phyloP scores from a whole-genome alignment of 2,797 vertebrate species.

The Crocidura indochinensis region DNA sequence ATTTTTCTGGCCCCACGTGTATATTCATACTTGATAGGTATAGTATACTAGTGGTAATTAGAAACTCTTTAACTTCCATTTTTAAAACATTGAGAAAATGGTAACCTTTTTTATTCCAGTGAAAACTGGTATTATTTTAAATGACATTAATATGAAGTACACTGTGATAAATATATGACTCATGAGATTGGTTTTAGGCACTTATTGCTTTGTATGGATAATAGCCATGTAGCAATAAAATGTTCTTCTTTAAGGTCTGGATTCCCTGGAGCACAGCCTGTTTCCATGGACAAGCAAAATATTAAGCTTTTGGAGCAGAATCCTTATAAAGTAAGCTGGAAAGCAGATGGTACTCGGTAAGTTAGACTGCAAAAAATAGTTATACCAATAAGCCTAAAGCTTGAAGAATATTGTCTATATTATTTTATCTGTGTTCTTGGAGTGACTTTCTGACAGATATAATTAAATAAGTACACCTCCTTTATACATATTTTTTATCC shows the following conservation, averaged over 20 bases:
- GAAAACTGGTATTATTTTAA: conserved; percentile 50
- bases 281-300: conserved; percentile 99
- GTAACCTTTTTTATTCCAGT: conserved; percentile 55
- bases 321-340: conserved; percentile 99
- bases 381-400: conserved; percentile 49
- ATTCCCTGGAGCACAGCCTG: conserved; percentile 98
- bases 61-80: conserved; percentile 48
- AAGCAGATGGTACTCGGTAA: conserved; percentile 99
- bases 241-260: conserved; percentile 92
- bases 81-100: conserved; percentile 62
- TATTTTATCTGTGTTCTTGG: conserved; percentile 66
- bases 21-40: conserved; percentile 66
- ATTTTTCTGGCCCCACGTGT: not conserved
- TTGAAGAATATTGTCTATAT: conserved; percentile 63
- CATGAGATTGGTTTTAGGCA: conserved; percentile 65
- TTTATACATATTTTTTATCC: conserved; percentile 59
- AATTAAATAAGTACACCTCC: conserved; percentile 64
- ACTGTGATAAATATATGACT: conserved; percentile 71
- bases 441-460: conserved; percentile 73
- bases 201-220: conserved; percentile 69
- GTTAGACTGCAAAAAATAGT: conserved; percentile 84
- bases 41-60: conserved; percentile 37
- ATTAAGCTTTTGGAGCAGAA: conserved; percentile 96
- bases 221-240: conserved; percentile 77
- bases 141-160: not conserved